Evolutionary conservation across 2,113 vertebrate species (phyloP), one percentile per base, ranked within the genome.

Genomic region (Oreocharis arfaki): DNA sequence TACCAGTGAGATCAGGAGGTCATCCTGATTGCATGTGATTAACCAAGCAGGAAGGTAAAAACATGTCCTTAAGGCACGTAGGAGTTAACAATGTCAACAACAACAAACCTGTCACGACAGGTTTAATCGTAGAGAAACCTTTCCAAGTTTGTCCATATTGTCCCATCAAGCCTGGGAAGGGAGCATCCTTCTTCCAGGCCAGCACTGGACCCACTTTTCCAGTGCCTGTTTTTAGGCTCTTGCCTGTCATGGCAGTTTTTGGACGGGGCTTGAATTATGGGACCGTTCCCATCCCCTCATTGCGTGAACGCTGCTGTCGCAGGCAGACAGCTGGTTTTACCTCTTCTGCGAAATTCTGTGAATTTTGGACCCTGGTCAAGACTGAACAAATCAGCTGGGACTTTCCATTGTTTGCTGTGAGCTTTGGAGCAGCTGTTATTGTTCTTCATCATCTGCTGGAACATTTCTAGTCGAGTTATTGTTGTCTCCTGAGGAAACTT

Each of bases 361-460:
- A 76, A 89, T 64, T 75, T 39, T 94, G 92, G 92, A 70, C 35
- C 41, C 67, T 0, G 4, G 67, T 94, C 92, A 94, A 86, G 71
- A 83, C 90, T 15, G 65, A 84, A 47, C 26, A 88, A 86, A 88
- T 78, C 79, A 74, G 15, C 20, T 4, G 83, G 90, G 90, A 93
- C 82, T 95, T 96, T 94, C 95, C 95, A 92, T 94, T 96, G 96
- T 96, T 95, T 92, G 92, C 85, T 0, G 7, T 47, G 64, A 85
- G 61, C 87, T 85, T 70, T 9, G 14, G 82, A 95, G 53, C 95
- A 97, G 96, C 96, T 96, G 96, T 93, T 95, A 93, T 95, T 97
- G 92, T 95, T 97, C 86, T 96, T 93, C 92, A 84, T 94, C 92
- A 80, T 93, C 71, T 84, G 85, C 49, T 92, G 64, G 83, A 96